Evolutionary conservation across 2,113 vertebrate genomes (phyloP), one percentile per base, ranked within the genome.

Genomic region (Chelonoidis abingdonii): DNA sequence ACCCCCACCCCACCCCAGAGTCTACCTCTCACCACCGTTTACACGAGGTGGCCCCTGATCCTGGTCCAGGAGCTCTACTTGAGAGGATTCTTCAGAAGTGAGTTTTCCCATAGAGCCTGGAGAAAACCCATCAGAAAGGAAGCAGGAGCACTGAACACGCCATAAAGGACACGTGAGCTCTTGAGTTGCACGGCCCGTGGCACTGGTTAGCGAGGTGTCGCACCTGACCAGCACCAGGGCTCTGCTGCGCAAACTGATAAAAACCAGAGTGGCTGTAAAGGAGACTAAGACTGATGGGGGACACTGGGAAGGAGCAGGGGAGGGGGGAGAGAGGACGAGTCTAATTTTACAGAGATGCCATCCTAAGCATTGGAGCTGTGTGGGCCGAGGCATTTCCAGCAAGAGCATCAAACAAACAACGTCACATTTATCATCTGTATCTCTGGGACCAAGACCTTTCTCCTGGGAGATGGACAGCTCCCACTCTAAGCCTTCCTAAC

Each of bases 211-310:
- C n/a, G 5, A 25, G 14, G 11, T 9, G 25, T 29, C 27, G 13
- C 2, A 13, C 59, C 11, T 2, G 50, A 29, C 25, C 47, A 38
- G 17, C 13, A 12, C 29, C 41, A 7, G 1, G 14, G 69, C n/a
- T 10, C 0, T 16, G 49, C 0, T 4, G 25, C 12, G 41, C 21
- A 81, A 35, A 44, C 10, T 1, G 0, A 27, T 7, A 3, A 16
- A 2, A 35, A 24, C 12, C 35, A 19, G 6, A 25, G 8, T 2
- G n/a, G 49, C 52, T 82, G 54, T 53, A 65, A 49, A 38, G 65
- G 54, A 54, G 3, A 6, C 53, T 5, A 19, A 11, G 54, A 1
- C 1, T 10, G 19, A 0, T 6, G 75, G 19, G 49, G 10, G 29
- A 56, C 47, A 35, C 21, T 47, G 54, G 21, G 35, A 14, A 44